Percentiles rank a stretch among this genome's conserved stretches.
These are phyloP conservation scores for Epirrhoe alternata DNA, from an alignment of 2,888 invertebrate genomes.

Conservation along the genomic window DNA sequence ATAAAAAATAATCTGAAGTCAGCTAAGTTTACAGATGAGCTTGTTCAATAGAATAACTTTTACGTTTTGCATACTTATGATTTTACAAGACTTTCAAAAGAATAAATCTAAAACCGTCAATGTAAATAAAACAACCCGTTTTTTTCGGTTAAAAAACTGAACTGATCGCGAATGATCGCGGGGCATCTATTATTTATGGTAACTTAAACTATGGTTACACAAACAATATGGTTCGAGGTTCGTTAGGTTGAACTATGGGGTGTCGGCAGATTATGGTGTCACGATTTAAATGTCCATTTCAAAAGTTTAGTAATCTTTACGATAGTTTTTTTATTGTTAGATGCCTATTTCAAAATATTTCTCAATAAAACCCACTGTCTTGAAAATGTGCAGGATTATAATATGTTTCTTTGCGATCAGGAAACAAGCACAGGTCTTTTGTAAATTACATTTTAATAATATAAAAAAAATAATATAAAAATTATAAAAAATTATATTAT, in stretches of 20 bases:
- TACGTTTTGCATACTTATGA: not conserved
- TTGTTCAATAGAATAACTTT: too few species aligned
- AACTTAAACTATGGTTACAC: constrained; percentile 72
- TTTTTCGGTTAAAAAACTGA: constrained; percentile 9
- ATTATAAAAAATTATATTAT: too few species aligned
- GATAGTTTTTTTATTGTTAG: too few species aligned
- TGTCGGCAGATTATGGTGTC: constrained; percentile 37
- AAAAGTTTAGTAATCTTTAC: not conserved
- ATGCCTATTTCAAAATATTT: too few species aligned
- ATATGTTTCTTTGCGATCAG: too few species aligned
- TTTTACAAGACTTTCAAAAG: not conserved
- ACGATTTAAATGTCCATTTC: constrained; percentile 20
- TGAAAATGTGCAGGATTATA: too few species aligned
- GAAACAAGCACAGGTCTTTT: too few species aligned
- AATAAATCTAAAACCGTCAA: constrained; percentile 23
- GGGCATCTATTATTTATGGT: constrained; percentile 66
- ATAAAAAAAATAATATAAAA: too few species aligned
- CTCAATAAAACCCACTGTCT: too few species aligned
- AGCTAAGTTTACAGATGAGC: too few species aligned
- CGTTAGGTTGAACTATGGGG: constrained; percentile 61
- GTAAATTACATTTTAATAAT: too few species aligned
- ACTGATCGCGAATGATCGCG: constrained; percentile 33
- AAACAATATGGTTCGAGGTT: constrained; percentile 78
- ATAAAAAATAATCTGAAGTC: too few species aligned
- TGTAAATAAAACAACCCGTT: constrained; percentile 38